phyloP scores from a whole-genome alignment of 1,140 invertebrate species.

The Psix sp. region DNA sequence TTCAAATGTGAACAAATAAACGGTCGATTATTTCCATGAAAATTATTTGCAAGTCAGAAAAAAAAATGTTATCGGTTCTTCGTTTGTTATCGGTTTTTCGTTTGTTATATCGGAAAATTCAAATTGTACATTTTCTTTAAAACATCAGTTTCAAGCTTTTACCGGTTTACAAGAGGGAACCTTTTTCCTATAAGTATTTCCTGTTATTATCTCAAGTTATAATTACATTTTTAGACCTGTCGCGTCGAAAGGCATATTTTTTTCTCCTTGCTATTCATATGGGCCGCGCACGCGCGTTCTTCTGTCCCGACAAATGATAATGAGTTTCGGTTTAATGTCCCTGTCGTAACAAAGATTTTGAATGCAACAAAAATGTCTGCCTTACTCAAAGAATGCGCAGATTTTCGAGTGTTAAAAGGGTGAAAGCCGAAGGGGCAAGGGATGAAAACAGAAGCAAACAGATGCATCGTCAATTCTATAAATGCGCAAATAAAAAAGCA shows the following conservation, averaged over 20 bases:
- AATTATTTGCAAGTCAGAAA: no score
- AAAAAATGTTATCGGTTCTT: no score
- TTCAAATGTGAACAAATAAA: no score
- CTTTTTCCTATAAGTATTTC: not conserved
- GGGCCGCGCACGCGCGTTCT: constrained; percentile 8
- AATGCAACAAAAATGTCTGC: constrained; percentile 48
- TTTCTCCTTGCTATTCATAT: constrained; percentile 12
- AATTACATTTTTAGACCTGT: constrained; percentile 32
- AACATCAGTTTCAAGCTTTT: constrained; percentile 1
- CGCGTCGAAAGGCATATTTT: constrained; percentile 23
- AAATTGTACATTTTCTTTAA: not conserved
- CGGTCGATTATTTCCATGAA: no score
- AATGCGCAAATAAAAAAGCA: not conserved
- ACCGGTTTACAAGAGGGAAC: constrained; percentile 1
- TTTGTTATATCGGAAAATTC: no score
- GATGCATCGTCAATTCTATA: constrained; percentile 29
- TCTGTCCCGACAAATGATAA: constrained; percentile 37
- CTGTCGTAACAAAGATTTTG: constrained; percentile 43
- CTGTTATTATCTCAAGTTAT: constrained; percentile 6
- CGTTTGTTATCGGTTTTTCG: no score
- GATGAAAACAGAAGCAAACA: constrained; percentile 26
- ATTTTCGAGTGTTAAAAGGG: constrained; percentile 35
- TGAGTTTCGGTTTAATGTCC: constrained; percentile 49
- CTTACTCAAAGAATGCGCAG: constrained; percentile 26
- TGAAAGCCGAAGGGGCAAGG: constrained; percentile 7